Percentiles rank a stretch among this genome's conserved stretches.
Evolutionary conservation across 2,888 invertebrate species (phyloP).

Genomic region (Entomobrya multifasciata): DNA sequence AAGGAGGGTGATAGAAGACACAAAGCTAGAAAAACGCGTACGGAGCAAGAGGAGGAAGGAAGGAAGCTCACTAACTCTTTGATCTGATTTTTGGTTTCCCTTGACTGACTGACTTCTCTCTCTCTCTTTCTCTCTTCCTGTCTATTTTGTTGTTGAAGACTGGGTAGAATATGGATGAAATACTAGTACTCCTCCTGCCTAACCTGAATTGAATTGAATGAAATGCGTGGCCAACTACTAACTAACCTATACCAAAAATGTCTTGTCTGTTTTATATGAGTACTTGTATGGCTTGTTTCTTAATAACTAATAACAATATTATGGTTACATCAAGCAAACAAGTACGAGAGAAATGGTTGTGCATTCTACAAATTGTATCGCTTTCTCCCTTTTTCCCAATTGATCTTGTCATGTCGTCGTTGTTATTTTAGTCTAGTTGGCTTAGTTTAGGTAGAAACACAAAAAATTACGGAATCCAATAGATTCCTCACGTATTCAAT

Average conservation of each 20-base stretch:
- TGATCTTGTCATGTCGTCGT: conserved; percentile 33
- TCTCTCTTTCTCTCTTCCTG: conserved; percentile 1
- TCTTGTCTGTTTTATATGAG: not conserved
- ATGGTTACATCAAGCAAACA: conserved; percentile 20
- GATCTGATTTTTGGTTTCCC: conserved; percentile 66
- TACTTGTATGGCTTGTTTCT: too few relatives aligned
- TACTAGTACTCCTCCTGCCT: too few relatives aligned
- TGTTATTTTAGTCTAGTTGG: too few relatives aligned
- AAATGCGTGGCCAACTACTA: conserved; percentile 3
- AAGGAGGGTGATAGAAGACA: not conserved
- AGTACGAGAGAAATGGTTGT: conserved; percentile 23
- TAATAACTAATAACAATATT: conserved; percentile 34
- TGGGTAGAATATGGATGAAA: not conserved
- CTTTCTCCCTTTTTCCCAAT: not conserved
- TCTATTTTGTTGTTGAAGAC: not conserved
- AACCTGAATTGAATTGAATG: conserved; percentile 12
- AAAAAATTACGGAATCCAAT: too few relatives aligned
- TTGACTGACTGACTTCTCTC: conserved; percentile 54
- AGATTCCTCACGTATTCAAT: too few relatives aligned
- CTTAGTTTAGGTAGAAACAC: too few relatives aligned
- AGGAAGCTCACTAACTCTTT: conserved; percentile 72
- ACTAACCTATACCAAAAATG: not conserved
- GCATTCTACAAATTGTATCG: conserved; percentile 1
- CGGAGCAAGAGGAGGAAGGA: conserved; percentile 44
- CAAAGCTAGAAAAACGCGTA: conserved; percentile 17